Conservation (phyloP, 2,888 invertebrate genomes). For the Tetranychus piercei region DNA sequence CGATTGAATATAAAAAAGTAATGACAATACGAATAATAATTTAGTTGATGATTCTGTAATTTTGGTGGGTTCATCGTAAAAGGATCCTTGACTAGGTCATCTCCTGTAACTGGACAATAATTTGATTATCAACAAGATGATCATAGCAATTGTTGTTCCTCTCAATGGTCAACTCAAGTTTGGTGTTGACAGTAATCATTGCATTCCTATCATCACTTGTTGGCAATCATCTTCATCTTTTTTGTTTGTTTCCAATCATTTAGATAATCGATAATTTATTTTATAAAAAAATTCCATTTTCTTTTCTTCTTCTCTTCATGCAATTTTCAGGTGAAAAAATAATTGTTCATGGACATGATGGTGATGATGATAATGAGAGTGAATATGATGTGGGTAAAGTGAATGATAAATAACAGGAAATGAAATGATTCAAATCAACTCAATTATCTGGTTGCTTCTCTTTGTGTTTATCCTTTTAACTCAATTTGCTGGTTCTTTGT, state of each 20-base stretch:
- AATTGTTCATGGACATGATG: neutral
- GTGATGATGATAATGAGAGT: neutral
- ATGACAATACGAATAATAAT: too few species aligned
- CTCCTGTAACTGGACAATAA: neutral
- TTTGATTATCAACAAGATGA: neutral
- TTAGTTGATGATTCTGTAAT: neutral
- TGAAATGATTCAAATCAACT: neutral
- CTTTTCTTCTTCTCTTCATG: neutral
- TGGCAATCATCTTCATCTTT: neutral
- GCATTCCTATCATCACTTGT: neutral
- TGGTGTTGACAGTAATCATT: neutral
- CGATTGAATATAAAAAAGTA: too few species aligned
- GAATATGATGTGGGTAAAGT: neutral
- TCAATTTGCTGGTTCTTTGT: neutral
- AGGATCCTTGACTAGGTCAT: neutral
- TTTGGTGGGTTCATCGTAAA: slow-evolving; percentile 1
- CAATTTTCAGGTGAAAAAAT: neutral
- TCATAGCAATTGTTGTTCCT: neutral
- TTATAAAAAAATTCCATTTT: neutral
- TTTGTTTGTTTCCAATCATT: too few species aligned
- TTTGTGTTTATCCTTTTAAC: neutral
- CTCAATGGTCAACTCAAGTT: neutral
- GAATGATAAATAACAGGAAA: neutral
- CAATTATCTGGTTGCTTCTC: neutral
- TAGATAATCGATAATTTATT: too few species aligned